A percentile compares a stretch with the other conserved stretches of the same genome.
phyloP scores from a whole-genome alignment of 2,797 vertebrate species.

The Alosa sapidissima region DNA sequence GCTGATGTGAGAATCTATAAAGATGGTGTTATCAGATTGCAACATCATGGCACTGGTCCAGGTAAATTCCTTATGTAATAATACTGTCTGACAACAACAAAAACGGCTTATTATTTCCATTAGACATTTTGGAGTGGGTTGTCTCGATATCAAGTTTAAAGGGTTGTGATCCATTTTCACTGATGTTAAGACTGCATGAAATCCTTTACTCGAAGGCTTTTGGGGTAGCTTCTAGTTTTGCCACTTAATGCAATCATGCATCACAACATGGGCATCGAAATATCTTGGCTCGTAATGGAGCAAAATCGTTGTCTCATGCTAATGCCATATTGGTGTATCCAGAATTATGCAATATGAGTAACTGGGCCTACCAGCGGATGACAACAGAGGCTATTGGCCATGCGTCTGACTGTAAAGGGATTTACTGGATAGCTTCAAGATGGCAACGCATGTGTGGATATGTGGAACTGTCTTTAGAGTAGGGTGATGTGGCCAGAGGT shows the following conservation, averaged over 20 bases:
- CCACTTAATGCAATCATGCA: background rate
- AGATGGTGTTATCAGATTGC: slow-evolving; percentile 80
- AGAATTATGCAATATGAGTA: slow-evolving; percentile 2
- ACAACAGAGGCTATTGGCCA: background rate
- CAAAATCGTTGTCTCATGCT: slow-evolving; percentile 1
- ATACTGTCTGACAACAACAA: background rate
- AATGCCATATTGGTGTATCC: background rate
- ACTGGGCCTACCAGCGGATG: background rate
- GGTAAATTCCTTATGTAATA: slow-evolving; percentile 58
- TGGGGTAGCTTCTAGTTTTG: background rate
- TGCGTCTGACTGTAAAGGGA: background rate
- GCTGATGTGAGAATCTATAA: slow-evolving; percentile 79
- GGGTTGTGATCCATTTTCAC: background rate
- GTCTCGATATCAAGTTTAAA: background rate
- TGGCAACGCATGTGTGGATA: background rate
- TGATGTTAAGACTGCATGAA: background rate
- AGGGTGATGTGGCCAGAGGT: background rate
- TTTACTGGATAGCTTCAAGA: background rate
- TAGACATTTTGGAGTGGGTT: background rate
- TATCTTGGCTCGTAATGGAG: background rate
- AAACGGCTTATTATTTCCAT: background rate
- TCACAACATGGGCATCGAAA: background rate
- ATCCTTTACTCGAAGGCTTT: background rate
- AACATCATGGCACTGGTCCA: slow-evolving; percentile 52
- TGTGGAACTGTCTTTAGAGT: background rate